These are phyloP conservation scores for Flabesymbios commensalis DNA, from an alignment of 2,888 invertebrate genomes.

Conservation along the genomic window DNA sequence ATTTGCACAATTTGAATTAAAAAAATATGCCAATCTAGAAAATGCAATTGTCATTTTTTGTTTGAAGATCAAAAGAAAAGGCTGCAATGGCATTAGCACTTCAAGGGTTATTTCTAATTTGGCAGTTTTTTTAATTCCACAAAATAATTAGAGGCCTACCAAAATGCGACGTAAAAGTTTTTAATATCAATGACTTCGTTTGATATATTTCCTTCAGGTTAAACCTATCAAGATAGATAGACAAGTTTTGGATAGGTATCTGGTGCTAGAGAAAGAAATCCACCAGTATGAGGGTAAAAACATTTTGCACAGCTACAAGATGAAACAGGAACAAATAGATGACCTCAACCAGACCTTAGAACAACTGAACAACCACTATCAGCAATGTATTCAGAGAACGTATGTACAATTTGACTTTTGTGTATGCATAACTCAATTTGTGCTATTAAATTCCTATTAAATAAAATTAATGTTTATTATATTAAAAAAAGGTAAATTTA, in stretches of 20 bases:
- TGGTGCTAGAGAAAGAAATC: constrained; percentile 60
- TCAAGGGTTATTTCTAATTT: no score
- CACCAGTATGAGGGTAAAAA: constrained; percentile 53
- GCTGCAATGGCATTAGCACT: no score
- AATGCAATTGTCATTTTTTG: no score
- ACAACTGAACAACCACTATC: constrained; percentile 54
- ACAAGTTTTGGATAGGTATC: constrained; percentile 52
- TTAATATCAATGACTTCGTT: neutral
- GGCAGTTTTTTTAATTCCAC: no score
- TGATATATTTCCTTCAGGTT: constrained; percentile 23
- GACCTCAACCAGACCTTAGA: constrained; percentile 51
- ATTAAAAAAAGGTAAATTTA: no score
- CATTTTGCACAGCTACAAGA: constrained; percentile 55
- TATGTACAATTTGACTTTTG: no score
- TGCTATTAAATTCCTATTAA: no score
- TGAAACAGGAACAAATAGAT: constrained; percentile 53
- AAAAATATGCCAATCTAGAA: no score
- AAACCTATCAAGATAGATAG: constrained; percentile 46
- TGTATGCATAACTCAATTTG: no score
- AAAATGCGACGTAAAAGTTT: neutral
- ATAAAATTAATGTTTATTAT: no score
- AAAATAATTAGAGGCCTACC: neutral
- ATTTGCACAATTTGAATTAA: no score
- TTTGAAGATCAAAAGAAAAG: neutral
- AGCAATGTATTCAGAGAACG: constrained; percentile 57